Evolutionary conservation across 2,888 invertebrate genomes (phyloP).

Genomic region (Parnassius mnemosyne): DNA sequence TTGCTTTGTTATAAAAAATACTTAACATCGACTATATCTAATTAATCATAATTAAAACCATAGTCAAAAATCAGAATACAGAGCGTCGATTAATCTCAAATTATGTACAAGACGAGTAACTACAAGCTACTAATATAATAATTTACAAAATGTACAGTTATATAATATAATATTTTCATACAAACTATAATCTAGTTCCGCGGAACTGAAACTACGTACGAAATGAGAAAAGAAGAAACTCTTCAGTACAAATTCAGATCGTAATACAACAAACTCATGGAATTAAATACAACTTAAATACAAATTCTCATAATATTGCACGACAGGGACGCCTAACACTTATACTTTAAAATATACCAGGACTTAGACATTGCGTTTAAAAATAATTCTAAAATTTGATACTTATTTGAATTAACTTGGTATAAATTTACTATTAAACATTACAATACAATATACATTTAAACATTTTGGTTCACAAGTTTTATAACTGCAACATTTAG

Average conservation of each 20-base stretch:
- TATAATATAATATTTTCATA: conserved; percentile 38
- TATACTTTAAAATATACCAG: conserved; percentile 6
- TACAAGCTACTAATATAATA: conserved; percentile 51
- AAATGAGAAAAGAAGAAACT: conserved; percentile 42
- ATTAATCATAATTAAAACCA: conserved; percentile 51
- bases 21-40: conserved; percentile 63
- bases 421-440: too few species aligned
- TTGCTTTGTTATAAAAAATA: conserved; percentile 62
- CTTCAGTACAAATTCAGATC: conserved; percentile 51
- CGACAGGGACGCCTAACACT: neutral
- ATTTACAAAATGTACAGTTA: conserved; percentile 68
- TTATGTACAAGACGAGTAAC: conserved; percentile 58
- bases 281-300: conserved; percentile 3
- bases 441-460: neutral
- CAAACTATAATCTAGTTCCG: conserved; percentile 37
- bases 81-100: conserved; percentile 60
- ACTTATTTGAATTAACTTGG: too few species aligned
- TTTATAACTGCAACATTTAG: too few species aligned
- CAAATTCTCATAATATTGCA: conserved; percentile 5
- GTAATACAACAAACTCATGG: conserved; percentile 32
- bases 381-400: too few species aligned
- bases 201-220: conserved; percentile 18
- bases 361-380: too few species aligned
- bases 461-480: neutral
- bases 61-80: conserved; percentile 59